Percentiles rank a stretch among this genome's conserved stretches.
Evolutionary conservation across 2,888 invertebrate species (phyloP).

Genomic region (Parnassius glacialis): DNA sequence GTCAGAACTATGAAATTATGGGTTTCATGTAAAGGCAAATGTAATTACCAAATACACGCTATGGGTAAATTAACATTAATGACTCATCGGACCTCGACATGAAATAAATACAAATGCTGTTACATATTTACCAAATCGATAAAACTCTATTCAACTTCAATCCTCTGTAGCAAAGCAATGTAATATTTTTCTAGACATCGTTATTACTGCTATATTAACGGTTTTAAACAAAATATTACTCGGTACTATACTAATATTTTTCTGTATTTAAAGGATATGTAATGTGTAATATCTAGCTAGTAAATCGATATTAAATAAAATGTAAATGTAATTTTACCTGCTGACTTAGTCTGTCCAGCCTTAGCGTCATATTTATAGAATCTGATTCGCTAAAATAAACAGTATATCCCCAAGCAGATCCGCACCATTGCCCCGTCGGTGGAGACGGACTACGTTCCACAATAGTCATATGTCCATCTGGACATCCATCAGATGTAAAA

Average conservation of each 20-base stretch:
- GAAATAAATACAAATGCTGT: conserved; percentile 19
- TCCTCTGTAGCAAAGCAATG: not conserved
- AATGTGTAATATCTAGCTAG: not conserved
- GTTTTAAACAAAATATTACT: no score
- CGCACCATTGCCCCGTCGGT: conserved; percentile 91
- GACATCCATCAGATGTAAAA: conserved; percentile 88
- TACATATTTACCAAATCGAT: conserved; percentile 24
- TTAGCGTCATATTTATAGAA: conserved; percentile 88
- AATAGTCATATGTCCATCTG: conserved; percentile 90
- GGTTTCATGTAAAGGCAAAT: conserved; percentile 22
- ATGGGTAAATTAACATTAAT: conserved; percentile 23
- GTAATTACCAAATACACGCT: conserved; percentile 26
- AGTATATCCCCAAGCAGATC: conserved; percentile 91
- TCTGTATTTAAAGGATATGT: not conserved
- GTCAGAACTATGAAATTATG: conserved; percentile 22
- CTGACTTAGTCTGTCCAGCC: conserved; percentile 85
- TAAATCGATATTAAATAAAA: not conserved
- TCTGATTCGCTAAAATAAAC: conserved; percentile 92
- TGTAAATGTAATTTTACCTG: conserved; percentile 79
- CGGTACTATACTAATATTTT: no score
- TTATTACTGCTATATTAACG: no score
- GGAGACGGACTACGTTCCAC: conserved; percentile 86
- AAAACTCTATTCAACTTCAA: conserved; percentile 1
- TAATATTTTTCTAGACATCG: no score
- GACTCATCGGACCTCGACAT: conserved; percentile 14